These are phyloP conservation scores for Brachionus rubens DNA, from an alignment of 1,140 invertebrate species.

Conservation along the genomic window DNA sequence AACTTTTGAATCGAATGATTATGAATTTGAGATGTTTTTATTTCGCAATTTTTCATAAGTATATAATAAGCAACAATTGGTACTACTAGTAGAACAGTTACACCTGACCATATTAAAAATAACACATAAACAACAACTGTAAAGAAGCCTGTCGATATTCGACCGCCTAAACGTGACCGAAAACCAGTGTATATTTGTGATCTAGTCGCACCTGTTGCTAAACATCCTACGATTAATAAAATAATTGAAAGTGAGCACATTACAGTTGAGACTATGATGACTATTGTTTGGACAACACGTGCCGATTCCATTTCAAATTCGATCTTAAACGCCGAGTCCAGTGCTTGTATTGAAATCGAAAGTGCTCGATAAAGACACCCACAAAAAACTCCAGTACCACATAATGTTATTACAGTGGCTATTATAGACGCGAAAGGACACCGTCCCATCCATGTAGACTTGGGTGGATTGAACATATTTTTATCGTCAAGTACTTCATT, in stretches of 20 bases:
- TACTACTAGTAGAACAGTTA: slow-evolving; percentile 6
- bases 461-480: not conserved
- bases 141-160: slow-evolving; percentile 43
- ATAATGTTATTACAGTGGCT: slow-evolving; percentile 24
- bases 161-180: slow-evolving; percentile 13
- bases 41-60: slow-evolving; percentile 46
- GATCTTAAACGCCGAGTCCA: not conserved
- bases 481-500: slow-evolving; percentile 22
- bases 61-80: slow-evolving; percentile 44
- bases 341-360: not conserved
- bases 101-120: slow-evolving; percentile 18
- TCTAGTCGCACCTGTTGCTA: slow-evolving; percentile 45
- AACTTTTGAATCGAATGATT: slow-evolving; percentile 41
- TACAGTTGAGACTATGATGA: slow-evolving; percentile 19
- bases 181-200: slow-evolving; percentile 44
- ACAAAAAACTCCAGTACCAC: slow-evolving; percentile 40
- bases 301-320: slow-evolving; percentile 43
- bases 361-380: slow-evolving; percentile 33
- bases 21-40: slow-evolving; percentile 31
- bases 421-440: slow-evolving; percentile 45
- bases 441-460: not conserved
- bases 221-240: slow-evolving; percentile 33
- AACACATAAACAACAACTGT: slow-evolving; percentile 41
- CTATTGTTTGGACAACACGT: not conserved
- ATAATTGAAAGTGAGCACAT: slow-evolving; percentile 36